Percentiles rank a stretch among this genome's conserved stretches.
phyloP scores from a whole-genome alignment of 2,113 vertebrate genomes.

The Empidonax alnorum region DNA sequence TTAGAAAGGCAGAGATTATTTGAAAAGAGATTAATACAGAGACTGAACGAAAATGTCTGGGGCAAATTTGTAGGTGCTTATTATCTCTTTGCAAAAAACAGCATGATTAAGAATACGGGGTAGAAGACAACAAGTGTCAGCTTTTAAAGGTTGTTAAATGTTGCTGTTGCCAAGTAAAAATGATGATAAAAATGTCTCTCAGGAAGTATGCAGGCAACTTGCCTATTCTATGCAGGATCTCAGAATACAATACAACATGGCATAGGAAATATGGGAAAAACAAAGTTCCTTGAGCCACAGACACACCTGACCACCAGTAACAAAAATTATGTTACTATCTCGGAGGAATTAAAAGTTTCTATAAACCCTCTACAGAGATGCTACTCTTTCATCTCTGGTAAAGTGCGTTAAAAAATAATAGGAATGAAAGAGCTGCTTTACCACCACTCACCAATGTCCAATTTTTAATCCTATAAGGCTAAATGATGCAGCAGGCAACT shows the following conservation, averaged over 20 bases:
- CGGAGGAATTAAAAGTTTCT: not conserved
- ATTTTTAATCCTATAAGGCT: not conserved
- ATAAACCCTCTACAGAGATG: not conserved
- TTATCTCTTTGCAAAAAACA: slow-evolving; percentile 16
- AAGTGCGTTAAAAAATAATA: not conserved
- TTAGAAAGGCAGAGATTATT: not conserved
- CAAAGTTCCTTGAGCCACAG: not conserved
- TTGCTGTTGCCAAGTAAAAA: not conserved
- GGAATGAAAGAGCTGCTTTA: not conserved
- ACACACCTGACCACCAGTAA: not conserved
- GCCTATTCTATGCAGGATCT: not conserved
- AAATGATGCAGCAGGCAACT: not conserved
- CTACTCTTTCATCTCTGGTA: not conserved
- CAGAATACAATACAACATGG: not conserved
- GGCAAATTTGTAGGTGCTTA: not conserved
- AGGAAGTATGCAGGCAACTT: not conserved
- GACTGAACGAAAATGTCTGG: not conserved
- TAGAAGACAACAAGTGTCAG: not conserved
- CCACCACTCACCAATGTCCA: not conserved
- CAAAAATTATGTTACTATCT: not conserved
- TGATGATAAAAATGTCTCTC: not conserved
- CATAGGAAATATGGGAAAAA: slow-evolving; percentile 12
- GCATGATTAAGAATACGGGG: not conserved
- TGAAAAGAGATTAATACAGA: not conserved
- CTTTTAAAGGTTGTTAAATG: not conserved